Conservation (phyloP, 2,888 invertebrate species). For the Andrena minutula region DNA sequence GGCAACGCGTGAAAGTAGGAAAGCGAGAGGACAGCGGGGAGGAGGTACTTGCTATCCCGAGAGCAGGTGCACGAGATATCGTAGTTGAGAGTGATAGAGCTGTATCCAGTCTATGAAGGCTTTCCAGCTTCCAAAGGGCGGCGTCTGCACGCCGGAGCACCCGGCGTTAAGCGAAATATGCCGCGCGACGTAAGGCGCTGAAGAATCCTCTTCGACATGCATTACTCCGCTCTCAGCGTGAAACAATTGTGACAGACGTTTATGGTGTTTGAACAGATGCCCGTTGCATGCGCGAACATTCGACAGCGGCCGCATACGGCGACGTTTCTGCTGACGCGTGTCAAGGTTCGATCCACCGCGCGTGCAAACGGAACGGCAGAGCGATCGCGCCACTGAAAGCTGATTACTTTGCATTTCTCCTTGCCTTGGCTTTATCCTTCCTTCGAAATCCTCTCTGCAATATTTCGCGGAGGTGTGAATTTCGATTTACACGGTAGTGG, state of each 20-base stretch:
- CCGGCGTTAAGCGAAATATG: constrained; percentile 41
- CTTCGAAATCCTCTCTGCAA: neutral
- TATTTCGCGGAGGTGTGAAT: neutral
- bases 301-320: constrained; percentile 9
- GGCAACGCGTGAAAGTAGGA: constrained; percentile 44
- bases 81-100: constrained; percentile 67
- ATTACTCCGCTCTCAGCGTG: constrained; percentile 41
- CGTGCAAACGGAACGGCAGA: neutral
- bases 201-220: constrained; percentile 41
- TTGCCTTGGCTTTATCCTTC: neutral
- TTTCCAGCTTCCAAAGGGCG: constrained; percentile 44
- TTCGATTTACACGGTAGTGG: neutral
- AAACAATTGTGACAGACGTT: constrained; percentile 63
- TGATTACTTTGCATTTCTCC: neutral
- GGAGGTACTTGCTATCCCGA: constrained; percentile 53
- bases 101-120: constrained; percentile 51
- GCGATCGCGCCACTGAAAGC: constrained; percentile 14
- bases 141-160: constrained; percentile 21
- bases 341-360: constrained; percentile 35
- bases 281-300: constrained; percentile 25
- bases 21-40: constrained; percentile 37
- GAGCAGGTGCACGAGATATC: constrained; percentile 65
- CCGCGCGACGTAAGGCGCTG: constrained; percentile 40
- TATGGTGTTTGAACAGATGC: constrained; percentile 57
- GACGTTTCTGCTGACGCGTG: constrained; percentile 28